A percentile compares a stretch with the other conserved stretches of the same genome.
Conservation (phyloP, 2,797 vertebrate species). For the Falco naumanni region DNA sequence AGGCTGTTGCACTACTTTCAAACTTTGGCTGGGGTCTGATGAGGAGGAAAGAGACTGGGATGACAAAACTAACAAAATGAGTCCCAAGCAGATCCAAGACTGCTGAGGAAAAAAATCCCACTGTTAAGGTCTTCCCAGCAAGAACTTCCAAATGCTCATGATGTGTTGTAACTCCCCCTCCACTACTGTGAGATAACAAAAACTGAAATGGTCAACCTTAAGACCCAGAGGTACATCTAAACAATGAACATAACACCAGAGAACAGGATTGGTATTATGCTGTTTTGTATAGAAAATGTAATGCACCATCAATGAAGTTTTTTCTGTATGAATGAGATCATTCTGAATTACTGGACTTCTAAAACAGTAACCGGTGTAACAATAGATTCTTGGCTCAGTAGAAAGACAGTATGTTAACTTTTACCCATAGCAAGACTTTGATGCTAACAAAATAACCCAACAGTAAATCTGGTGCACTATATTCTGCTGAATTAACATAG, state of each 20-base stretch:
- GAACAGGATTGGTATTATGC: neutral
- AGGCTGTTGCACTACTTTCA: neutral
- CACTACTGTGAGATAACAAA: neutral
- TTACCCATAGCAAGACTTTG: neutral
- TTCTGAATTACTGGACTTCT: neutral
- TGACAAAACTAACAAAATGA: neutral
- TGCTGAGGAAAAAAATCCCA: neutral
- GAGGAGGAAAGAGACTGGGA: neutral
- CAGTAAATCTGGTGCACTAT: neutral
- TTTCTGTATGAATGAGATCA: neutral
- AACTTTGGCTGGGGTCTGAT: neutral
- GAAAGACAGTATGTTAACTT: neutral
- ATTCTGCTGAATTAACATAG: neutral
- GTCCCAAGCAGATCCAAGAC: neutral
- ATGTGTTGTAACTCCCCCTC: neutral
- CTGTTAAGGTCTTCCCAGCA: neutral
- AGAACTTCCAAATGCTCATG: neutral
- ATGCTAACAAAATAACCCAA: neutral
- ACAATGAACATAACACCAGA: neutral
- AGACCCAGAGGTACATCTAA: neutral
- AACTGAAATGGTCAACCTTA: neutral
- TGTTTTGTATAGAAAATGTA: neutral
- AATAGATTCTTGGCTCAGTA: neutral
- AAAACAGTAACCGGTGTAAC: neutral
- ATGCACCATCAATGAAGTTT: neutral